phyloP scores from a whole-genome alignment of 2,113 vertebrate genomes.

The Megalops atlanticus region DNA sequence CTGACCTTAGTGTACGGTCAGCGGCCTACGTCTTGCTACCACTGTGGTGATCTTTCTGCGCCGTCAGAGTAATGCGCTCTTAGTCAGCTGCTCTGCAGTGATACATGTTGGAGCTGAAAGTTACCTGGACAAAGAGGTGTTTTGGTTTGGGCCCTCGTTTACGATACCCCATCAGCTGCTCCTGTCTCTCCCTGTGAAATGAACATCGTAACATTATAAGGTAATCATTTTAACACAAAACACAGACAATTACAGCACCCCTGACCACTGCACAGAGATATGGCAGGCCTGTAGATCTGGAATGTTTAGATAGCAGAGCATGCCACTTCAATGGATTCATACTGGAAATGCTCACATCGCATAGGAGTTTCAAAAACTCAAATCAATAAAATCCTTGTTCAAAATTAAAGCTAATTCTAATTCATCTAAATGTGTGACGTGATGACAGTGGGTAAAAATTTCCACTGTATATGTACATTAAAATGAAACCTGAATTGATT shows the following conservation, averaged over 20 bases:
- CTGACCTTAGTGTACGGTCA: no score
- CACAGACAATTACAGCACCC: neutral
- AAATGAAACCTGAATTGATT: no score
- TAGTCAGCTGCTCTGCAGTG: neutral
- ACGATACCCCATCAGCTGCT: conserved; percentile 92
- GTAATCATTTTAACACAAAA: conserved; percentile 31
- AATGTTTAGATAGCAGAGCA: neutral
- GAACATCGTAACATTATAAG: conserved; percentile 35
- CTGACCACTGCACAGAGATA: neutral
- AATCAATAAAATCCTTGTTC: no score
- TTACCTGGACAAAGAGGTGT: conserved; percentile 81
- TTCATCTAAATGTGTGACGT: no score
- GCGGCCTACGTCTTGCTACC: no score
- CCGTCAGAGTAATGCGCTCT: neutral
- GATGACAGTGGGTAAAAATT: no score
- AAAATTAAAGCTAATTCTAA: no score
- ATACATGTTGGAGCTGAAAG: neutral
- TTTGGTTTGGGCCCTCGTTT: conserved; percentile 96
- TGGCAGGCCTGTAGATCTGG: neutral
- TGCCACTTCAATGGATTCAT: no score
- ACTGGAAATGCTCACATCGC: no score
- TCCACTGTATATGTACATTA: no score
- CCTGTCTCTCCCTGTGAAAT: conserved; percentile 87
- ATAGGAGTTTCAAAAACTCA: no score
- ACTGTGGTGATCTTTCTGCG: no score